Conservation (phyloP, 2,113 vertebrate species). For the Cyanoderma ruficeps region DNA sequence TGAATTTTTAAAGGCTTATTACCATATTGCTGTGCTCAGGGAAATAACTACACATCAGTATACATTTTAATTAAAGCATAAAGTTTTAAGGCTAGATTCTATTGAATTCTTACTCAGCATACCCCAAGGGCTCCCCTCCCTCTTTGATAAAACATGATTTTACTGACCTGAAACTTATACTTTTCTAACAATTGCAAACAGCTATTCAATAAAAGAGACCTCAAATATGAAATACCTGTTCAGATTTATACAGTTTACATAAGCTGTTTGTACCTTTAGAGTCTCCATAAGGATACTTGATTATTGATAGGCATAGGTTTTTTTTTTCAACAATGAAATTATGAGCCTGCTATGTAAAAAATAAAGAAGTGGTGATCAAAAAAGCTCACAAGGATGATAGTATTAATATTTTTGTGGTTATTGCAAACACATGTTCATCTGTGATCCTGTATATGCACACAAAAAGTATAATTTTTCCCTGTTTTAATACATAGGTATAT, state of each 20-base stretch:
- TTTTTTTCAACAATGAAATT: not conserved
- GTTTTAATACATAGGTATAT: not conserved
- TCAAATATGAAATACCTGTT: not conserved
- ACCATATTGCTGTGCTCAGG: constrained; percentile 62
- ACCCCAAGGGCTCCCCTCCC: constrained; percentile 5
- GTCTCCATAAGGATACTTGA: not conserved
- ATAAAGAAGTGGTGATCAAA: not conserved
- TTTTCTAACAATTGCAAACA: not conserved
- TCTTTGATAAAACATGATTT: constrained; percentile 26
- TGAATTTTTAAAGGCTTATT: constrained; percentile 59
- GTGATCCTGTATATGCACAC: not conserved
- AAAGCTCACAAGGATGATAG: not conserved
- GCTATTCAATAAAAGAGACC: not conserved
- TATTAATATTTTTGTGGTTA: not conserved
- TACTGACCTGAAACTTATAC: constrained; percentile 9
- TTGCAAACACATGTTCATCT: not conserved
- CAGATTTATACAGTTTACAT: not conserved
- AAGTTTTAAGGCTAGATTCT: constrained; percentile 49
- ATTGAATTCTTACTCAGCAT: constrained; percentile 63
- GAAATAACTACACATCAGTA: constrained; percentile 50
- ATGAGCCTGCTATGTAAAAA: not conserved
- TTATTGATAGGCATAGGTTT: not conserved
- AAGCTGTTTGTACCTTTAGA: not conserved
- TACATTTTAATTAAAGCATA: constrained; percentile 70
- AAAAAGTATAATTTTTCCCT: not conserved